Evolutionary conservation across 2,888 invertebrate genomes (phyloP).

Genomic region (Helobdella robusta): DNA sequence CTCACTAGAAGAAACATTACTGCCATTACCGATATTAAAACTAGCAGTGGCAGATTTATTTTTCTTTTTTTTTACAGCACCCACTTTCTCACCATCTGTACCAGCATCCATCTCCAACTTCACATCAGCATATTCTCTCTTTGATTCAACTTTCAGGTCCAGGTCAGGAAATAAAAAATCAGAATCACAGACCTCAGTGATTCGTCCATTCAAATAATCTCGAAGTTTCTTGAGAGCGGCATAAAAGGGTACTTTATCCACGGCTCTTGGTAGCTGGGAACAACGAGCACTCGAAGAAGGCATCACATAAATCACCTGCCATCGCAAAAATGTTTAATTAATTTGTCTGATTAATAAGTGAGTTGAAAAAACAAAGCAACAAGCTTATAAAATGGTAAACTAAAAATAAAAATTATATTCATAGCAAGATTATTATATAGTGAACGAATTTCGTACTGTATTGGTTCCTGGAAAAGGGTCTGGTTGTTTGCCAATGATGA

Average conservation of each 20-base stretch:
- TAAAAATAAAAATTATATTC: not conserved
- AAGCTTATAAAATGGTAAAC: too few relatives aligned
- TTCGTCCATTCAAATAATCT: slow-evolving; percentile 77
- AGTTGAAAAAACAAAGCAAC: too few relatives aligned
- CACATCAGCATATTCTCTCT: slow-evolving; percentile 24
- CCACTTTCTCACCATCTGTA: too few relatives aligned
- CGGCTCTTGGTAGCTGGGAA: slow-evolving; percentile 89
- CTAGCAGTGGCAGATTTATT: too few relatives aligned
- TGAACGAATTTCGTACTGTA: slow-evolving; percentile 61
- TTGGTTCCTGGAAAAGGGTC: slow-evolving; percentile 84
- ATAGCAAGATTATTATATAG: not conserved
- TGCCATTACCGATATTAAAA: not conserved
- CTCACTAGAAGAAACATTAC: not conserved
- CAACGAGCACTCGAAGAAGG: slow-evolving; percentile 93
- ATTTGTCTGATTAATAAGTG: not conserved
- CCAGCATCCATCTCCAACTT: not conserved
- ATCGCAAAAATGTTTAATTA: not conserved
- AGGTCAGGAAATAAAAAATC: slow-evolving; percentile 47
- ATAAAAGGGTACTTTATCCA: slow-evolving; percentile 96
- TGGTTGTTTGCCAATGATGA: slow-evolving; percentile 88
- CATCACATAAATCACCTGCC: slow-evolving; percentile 94
- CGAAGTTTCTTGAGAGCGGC: slow-evolving; percentile 86
- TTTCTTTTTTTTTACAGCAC: too few relatives aligned
- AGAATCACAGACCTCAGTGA: slow-evolving; percentile 40
- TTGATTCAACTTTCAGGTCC: slow-evolving; percentile 32